Percentiles rank a stretch among this genome's conserved stretches.
Evolutionary conservation across 37 sponge, comb jelly and placozoan species (phyloP).

Genomic region (Trichoplax adhaerens): DNA sequence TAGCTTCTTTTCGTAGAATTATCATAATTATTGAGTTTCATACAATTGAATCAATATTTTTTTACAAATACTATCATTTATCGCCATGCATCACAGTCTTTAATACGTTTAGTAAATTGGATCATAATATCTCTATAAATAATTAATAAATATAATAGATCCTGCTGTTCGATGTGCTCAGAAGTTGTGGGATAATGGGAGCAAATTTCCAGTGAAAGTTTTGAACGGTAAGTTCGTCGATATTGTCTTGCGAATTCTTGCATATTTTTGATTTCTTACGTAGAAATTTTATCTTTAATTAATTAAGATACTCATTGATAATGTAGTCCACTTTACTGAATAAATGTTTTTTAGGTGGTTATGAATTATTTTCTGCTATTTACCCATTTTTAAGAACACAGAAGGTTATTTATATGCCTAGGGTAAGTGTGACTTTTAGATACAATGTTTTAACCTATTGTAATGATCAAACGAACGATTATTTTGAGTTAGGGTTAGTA

Average conservation of each 20-base stretch:
- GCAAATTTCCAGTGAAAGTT: conserved; percentile 53
- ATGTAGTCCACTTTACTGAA: too few species aligned
- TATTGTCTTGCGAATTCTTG: not conserved
- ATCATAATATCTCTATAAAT: too few species aligned
- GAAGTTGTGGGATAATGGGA: conserved; percentile 39
- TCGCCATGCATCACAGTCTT: too few species aligned
- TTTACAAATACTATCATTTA: too few species aligned
- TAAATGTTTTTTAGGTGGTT: conserved; percentile 42
- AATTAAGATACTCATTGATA: too few species aligned
- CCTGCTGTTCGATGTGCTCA: conserved; percentile 58
- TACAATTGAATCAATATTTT: too few species aligned
- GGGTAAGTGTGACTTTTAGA: conserved; percentile 25
- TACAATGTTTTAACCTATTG: not conserved
- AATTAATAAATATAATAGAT: conserved; percentile 12
- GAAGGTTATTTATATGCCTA: conserved; percentile 57
- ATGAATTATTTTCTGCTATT: conserved; percentile 80
- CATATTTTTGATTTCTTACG: not conserved
- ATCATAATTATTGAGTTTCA: too few species aligned
- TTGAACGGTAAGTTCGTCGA: conserved; percentile 49
- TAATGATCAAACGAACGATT: not conserved
- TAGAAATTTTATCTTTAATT: too few species aligned
- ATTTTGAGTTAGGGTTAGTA: not conserved
- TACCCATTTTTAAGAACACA: conserved; percentile 85
- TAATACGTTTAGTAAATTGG: too few species aligned
- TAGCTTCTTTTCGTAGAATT: too few species aligned